phyloP scores from a whole-genome alignment of 2,888 invertebrate genomes.

The Portevinia maculata region DNA sequence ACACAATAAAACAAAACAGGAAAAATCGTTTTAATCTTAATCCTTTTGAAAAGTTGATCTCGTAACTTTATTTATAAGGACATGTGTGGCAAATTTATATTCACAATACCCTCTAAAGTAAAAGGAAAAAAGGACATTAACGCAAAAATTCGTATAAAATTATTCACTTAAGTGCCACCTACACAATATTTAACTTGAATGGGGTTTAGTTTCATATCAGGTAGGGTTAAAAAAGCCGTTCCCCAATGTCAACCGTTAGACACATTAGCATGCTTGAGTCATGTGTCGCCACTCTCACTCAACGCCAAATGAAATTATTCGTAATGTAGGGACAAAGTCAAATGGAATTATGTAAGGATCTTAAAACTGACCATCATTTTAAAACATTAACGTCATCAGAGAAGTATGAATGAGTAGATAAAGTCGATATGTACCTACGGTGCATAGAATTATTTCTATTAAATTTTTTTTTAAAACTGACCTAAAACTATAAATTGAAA shows the following conservation, averaged over 20 bases:
- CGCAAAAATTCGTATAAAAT: slow-evolving; percentile 6
- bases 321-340: no score
- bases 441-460: no score
- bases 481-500: no score
- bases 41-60: slow-evolving; percentile 26
- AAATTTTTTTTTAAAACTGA: no score
- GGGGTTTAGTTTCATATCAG: background rate
- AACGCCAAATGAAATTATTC: background rate
- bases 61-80: slow-evolving; percentile 38
- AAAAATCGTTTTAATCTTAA: slow-evolving; percentile 21
- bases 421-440: no score
- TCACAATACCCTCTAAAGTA: slow-evolving; percentile 7
- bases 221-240: background rate
- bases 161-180: slow-evolving; percentile 26
- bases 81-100: slow-evolving; percentile 14
- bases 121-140: background rate
- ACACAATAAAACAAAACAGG: background rate
- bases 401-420: no score
- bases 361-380: no score
- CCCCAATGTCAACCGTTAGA: background rate
- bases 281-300: slow-evolving; percentile 3
- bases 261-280: slow-evolving; percentile 10
- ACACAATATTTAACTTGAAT: slow-evolving; percentile 3
- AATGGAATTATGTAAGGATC: no score
- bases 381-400: no score